phyloP scores from a whole-genome alignment of 2,113 vertebrate genomes.

The Dolichotis patagonum region DNA sequence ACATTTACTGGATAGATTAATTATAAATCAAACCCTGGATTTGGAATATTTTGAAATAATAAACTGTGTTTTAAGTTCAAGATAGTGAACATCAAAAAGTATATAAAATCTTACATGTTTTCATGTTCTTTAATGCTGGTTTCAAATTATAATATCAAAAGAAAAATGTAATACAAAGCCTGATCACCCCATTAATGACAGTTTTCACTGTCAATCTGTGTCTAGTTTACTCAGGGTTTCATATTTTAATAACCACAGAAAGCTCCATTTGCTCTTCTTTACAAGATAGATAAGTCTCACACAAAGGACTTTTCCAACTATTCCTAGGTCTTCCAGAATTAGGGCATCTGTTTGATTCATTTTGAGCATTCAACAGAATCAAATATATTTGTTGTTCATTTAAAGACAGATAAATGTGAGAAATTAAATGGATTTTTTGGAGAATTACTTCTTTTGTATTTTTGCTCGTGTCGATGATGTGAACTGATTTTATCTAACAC shows the following conservation, averaged over 20 bases:
- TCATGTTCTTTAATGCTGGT: background rate
- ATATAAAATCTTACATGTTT: background rate
- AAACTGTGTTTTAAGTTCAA: background rate
- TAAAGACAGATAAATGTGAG: background rate
- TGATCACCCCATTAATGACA: background rate
- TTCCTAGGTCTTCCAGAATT: background rate
- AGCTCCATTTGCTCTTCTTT: background rate
- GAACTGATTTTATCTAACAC: background rate
- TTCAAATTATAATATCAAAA: slow-evolving; percentile 9
- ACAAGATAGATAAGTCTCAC: background rate
- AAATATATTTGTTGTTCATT: background rate
- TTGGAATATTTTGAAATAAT: slow-evolving; percentile 35
- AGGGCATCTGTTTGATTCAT: background rate
- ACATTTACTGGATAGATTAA: background rate
- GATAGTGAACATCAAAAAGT: background rate
- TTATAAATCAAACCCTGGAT: background rate
- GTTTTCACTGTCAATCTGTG: background rate
- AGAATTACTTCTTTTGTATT: background rate
- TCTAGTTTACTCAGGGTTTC: background rate
- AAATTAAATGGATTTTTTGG: background rate
- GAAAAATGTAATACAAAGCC: background rate
- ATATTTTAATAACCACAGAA: background rate
- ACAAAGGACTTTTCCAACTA: background rate
- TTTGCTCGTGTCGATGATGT: background rate
- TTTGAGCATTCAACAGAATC: background rate